phyloP scores from a whole-genome alignment of 2,888 invertebrate species.

The Ophioninae sp. region DNA sequence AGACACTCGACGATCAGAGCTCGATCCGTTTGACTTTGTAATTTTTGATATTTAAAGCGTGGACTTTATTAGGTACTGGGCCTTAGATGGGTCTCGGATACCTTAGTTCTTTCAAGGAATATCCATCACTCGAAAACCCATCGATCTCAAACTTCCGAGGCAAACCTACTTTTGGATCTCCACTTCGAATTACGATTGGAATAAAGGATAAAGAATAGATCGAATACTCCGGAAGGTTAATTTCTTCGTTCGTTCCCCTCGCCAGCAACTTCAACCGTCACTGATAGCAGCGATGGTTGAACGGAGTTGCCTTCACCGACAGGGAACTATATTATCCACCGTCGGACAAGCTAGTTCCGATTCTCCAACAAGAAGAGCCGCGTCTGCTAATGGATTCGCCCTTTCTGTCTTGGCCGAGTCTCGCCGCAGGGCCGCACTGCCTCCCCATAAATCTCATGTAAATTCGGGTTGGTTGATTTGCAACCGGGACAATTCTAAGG shows the following conservation, averaged over 20 bases:
- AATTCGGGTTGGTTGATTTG: constrained; percentile 80
- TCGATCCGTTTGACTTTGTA: no score
- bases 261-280: background rate
- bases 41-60: no score
- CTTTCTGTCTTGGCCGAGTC: constrained; percentile 44
- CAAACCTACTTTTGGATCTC: no score
- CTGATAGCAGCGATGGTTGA: constrained; percentile 21
- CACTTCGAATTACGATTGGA: background rate
- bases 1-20: no score
- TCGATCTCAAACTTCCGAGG: no score
- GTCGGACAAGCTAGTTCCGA: constrained; percentile 28
- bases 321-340: constrained; percentile 18
- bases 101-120: no score
- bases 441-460: constrained; percentile 80
- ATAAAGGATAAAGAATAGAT: background rate
- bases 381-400: constrained; percentile 43
- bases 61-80: no score
- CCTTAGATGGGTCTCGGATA: no score
- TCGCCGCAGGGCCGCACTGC: constrained; percentile 70
- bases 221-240: background rate
- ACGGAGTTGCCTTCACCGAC: background rate
- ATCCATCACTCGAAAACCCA: no score
- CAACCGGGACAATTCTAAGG: constrained; percentile 79
- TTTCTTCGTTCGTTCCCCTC: background rate
- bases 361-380: constrained; percentile 17